These are phyloP conservation scores for Trissonchulus sp. DNA, from an alignment of 2,888 invertebrate species.

Conservation along the genomic window DNA sequence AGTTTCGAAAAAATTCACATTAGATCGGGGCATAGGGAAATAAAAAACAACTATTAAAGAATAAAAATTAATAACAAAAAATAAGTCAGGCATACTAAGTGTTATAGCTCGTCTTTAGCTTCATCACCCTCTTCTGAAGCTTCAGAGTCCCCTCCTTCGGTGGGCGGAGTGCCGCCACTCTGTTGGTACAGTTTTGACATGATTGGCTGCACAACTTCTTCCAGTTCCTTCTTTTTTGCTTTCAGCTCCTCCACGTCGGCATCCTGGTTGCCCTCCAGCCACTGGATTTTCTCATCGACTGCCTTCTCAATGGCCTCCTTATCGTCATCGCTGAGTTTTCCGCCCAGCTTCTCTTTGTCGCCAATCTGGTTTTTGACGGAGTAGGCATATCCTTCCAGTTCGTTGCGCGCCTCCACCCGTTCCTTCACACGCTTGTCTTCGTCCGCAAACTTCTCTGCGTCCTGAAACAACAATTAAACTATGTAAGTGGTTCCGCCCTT, in stretches of 20 bases:
- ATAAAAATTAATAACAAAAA: too few species aligned
- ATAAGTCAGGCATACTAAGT: too few species aligned
- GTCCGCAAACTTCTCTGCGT: conserved; percentile 96
- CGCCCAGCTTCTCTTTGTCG: conserved; percentile 89
- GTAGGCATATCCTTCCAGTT: conserved; percentile 90
- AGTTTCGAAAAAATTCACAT: too few species aligned
- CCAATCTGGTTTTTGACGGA: conserved; percentile 88
- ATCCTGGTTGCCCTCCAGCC: conserved; percentile 89
- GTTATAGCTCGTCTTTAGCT: conserved; percentile 29
- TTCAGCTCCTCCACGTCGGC: conserved; percentile 85
- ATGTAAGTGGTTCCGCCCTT: too few species aligned
- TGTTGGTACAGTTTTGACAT: conserved; percentile 79
- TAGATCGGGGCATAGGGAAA: too few species aligned
- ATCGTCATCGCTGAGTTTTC: conserved; percentile 57
- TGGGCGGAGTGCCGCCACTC: conserved; percentile 62
- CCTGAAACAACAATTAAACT: conserved; percentile 57
- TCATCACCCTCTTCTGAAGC: conserved; percentile 60
- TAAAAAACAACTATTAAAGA: too few species aligned
- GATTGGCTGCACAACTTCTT: conserved; percentile 89
- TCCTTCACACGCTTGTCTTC: conserved; percentile 76
- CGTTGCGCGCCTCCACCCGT: conserved; percentile 70
- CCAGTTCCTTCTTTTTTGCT: conserved; percentile 82
- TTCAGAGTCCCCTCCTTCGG: conserved; percentile 61
- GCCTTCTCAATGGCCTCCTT: conserved; percentile 78
- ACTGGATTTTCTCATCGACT: conserved; percentile 88